These are phyloP conservation scores for Schizotus pectinicornis DNA, from an alignment of 2,888 invertebrate genomes.

Conservation along the genomic window DNA sequence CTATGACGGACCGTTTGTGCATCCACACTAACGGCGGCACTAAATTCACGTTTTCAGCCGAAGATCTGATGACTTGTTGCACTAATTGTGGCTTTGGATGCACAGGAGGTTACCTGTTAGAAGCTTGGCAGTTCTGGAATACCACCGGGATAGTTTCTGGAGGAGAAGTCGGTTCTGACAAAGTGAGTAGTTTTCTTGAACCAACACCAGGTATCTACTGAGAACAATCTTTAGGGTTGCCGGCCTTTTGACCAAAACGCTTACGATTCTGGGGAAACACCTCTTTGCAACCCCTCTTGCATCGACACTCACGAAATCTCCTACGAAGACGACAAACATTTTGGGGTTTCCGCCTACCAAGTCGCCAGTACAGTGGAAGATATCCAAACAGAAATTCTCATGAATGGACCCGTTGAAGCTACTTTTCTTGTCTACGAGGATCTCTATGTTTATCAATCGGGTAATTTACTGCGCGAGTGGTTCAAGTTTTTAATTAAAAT, in stretches of 20 bases:
- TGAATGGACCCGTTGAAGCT: constrained; percentile 88
- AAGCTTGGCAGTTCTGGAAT: constrained; percentile 90
- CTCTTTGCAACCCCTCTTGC: constrained; percentile 78
- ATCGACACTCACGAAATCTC: constrained; percentile 69
- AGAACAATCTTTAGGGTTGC: constrained; percentile 70
- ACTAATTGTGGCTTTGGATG: constrained; percentile 80
- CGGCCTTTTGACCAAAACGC: constrained; percentile 84
- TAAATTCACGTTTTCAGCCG: constrained; percentile 81
- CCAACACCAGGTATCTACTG: too few relatives aligned
- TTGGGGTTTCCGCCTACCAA: constrained; percentile 71
- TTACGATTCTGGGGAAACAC: constrained; percentile 92
- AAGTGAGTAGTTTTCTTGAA: constrained; percentile 52
- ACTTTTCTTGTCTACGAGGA: constrained; percentile 89
- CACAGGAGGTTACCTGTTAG: constrained; percentile 81
- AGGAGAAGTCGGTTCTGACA: constrained; percentile 75
- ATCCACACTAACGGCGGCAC: constrained; percentile 76
- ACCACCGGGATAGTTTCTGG: constrained; percentile 86
- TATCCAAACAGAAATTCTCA: constrained; percentile 83
- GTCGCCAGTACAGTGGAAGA: constrained; percentile 66
- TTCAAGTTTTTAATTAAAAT: constrained; percentile 3
- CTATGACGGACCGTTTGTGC: constrained; percentile 89
- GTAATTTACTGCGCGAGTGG: constrained; percentile 54
- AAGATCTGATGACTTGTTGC: constrained; percentile 85
- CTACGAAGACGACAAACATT: constrained; percentile 78
- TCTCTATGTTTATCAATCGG: constrained; percentile 82